Evolutionary conservation across 2,113 vertebrate species (phyloP), one percentile per base, ranked within the genome.

Genomic region (Nipponia nippon): DNA sequence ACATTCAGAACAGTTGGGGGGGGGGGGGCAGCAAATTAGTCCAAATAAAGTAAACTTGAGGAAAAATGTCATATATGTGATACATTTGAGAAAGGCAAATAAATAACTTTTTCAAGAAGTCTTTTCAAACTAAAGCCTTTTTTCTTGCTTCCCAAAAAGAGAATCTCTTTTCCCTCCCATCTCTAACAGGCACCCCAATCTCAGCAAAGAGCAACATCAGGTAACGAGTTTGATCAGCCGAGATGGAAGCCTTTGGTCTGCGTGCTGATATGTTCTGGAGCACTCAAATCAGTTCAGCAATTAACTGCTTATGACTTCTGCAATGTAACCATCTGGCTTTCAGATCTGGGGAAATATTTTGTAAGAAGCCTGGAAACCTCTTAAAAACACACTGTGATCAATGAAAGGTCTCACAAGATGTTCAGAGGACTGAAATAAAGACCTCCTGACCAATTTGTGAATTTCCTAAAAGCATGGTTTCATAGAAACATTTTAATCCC

Each of bases 271-370:
- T 17, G 30, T 77, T 97, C 89, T 76, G 27, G 23, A 93, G 34
- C 65, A n/a, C 83, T 90, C 58, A 77, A 59, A 97, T 79, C 72
- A 94, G 88, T 95, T 90, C 27, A 55, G 86, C 89, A 97, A 91
- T 97, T 95, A 95, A 71, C 63, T 94, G 83, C 72, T 93, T 89
- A 82, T 56, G 86, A 90, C 36, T 96, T 95, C 88, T 92, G 34
- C 94, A 93, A 16, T 53, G 47, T 47, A 95, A 79, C 76, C 78
- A 97, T 87, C 67, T 95, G 50, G 76, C 65, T 97, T 93, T 93
- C 52, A 77, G 91, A 97, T 94, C 67, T 42, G 47, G 76, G 67
- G 58, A 86, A 59, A 91, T 13, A 72, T 95, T 92, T 61, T 86
- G 22, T 58, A 80, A 66, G 81, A 94, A 95, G 85, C n/a, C 58